These are phyloP conservation scores for Tangara arthus DNA, from an alignment of 2,797 vertebrate genomes.

Conservation along the genomic window DNA sequence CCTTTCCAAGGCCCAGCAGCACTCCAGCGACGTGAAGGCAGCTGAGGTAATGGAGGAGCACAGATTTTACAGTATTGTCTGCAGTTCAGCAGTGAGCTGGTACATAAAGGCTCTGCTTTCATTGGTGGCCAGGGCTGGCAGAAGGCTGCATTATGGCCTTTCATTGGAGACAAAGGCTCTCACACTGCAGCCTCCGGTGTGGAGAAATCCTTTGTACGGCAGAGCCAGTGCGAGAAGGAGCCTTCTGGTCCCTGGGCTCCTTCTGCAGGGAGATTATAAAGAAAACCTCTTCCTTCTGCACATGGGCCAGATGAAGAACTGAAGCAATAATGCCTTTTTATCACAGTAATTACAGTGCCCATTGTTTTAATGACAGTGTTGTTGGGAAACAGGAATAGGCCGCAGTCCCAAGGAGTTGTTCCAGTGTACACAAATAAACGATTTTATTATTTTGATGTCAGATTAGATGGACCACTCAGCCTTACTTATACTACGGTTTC, in stretches of 20 bases:
- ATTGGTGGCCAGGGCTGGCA: conserved; percentile 63
- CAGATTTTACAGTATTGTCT: conserved; percentile 66
- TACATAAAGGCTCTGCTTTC: conserved; percentile 63
- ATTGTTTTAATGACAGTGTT: conserved; percentile 70
- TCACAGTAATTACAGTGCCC: conserved; percentile 63
- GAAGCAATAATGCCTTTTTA: conserved; percentile 60
- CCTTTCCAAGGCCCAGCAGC: neutral
- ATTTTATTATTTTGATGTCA: conserved; percentile 65
- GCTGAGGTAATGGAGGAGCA: conserved; percentile 33
- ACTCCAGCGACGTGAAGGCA: neutral
- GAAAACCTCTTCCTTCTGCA: conserved; percentile 64
- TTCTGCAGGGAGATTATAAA: conserved; percentile 60
- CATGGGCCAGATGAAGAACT: conserved; percentile 57
- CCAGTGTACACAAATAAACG: conserved; percentile 51
- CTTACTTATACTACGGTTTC: neutral
- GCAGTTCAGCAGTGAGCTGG: conserved; percentile 51
- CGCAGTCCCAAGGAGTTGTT: conserved; percentile 54
- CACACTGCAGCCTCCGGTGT: conserved; percentile 53
- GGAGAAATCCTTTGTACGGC: conserved; percentile 66
- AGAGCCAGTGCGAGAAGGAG: conserved; percentile 67
- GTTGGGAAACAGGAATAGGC: conserved; percentile 61
- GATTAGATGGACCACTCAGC: conserved; percentile 56
- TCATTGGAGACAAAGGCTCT: conserved; percentile 67
- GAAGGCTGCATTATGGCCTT: conserved; percentile 65
- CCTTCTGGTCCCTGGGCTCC: conserved; percentile 60